Evolutionary conservation across 2,113 vertebrate genomes (phyloP).

Genomic region (Psophia crepitans): DNA sequence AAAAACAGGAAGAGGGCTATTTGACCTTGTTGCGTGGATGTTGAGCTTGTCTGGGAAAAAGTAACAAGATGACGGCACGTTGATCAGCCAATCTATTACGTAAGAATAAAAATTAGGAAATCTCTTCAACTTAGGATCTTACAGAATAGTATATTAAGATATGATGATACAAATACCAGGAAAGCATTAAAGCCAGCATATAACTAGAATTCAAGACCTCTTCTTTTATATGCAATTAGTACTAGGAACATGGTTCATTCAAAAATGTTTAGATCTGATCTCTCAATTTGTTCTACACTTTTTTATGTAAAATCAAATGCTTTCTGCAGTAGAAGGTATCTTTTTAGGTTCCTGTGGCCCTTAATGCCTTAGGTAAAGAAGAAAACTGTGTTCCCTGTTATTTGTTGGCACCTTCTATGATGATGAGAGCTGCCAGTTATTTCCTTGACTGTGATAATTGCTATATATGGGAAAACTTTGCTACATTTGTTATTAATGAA

Average conservation of each 20-base stretch:
- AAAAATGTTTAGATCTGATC: neutral
- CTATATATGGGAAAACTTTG: neutral
- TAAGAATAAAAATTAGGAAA: neutral
- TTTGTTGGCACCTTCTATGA: neutral
- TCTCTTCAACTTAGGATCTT: neutral
- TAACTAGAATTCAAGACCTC: neutral
- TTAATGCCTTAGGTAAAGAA: neutral
- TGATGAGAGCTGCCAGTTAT: neutral
- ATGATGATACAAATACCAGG: neutral
- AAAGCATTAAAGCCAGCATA: neutral
- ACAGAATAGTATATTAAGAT: neutral
- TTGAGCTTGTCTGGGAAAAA: neutral
- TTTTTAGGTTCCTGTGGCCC: neutral
- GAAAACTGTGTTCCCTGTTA: neutral
- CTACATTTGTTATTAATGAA: neutral
- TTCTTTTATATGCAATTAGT: neutral
- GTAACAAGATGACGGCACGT: neutral
- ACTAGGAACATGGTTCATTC: neutral
- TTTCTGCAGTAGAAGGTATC: neutral
- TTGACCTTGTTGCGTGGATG: conserved; percentile 23
- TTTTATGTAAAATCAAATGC: neutral
- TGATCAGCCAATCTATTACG: accelerated
- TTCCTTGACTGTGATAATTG: neutral
- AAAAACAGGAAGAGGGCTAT: neutral
- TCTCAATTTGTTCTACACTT: neutral